These are phyloP conservation scores for Meles meles DNA, from an alignment of 2,113 vertebrate genomes.

Conservation along the genomic window DNA sequence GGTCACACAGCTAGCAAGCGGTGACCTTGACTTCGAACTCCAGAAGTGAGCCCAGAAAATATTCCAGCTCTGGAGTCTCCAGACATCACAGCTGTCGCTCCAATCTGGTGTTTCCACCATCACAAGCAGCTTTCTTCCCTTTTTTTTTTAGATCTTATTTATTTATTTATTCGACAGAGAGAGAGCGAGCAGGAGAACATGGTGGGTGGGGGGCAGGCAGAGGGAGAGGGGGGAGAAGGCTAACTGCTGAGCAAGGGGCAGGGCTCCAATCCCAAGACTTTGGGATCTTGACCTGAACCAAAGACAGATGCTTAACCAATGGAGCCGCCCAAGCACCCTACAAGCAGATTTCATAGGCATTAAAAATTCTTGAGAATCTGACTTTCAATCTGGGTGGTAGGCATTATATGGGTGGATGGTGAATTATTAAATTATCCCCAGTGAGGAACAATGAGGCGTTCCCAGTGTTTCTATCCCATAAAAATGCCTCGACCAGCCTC, in stretches of 20 bases:
- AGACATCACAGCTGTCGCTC: too few relatives aligned
- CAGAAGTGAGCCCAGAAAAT: not conserved
- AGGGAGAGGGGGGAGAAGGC: too few relatives aligned
- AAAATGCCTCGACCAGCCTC: not conserved
- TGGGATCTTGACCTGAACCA: too few relatives aligned
- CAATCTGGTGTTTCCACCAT: not conserved
- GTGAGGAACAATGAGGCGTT: not conserved
- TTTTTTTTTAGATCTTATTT: too few relatives aligned
- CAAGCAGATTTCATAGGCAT: not conserved
- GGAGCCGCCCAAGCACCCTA: not conserved
- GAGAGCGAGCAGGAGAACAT: too few relatives aligned
- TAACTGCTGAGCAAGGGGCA: too few relatives aligned
- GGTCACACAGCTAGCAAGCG: not conserved
- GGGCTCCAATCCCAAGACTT: fast-evolving
- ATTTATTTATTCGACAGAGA: too few relatives aligned
- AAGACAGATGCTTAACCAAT: too few relatives aligned
- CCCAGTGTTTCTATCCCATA: not conserved
- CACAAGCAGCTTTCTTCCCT: not conserved
- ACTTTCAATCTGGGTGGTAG: not conserved
- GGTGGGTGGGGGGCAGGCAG: too few relatives aligned
- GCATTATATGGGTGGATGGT: fast-evolving
- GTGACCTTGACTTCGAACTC: not conserved
- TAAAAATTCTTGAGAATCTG: not conserved
- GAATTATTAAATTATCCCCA: not conserved
- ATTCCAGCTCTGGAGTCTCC: too few relatives aligned